Base-by-base conservation (phyloP, 2,113 vertebrate species). In the Nansenia antarctica region DNA sequence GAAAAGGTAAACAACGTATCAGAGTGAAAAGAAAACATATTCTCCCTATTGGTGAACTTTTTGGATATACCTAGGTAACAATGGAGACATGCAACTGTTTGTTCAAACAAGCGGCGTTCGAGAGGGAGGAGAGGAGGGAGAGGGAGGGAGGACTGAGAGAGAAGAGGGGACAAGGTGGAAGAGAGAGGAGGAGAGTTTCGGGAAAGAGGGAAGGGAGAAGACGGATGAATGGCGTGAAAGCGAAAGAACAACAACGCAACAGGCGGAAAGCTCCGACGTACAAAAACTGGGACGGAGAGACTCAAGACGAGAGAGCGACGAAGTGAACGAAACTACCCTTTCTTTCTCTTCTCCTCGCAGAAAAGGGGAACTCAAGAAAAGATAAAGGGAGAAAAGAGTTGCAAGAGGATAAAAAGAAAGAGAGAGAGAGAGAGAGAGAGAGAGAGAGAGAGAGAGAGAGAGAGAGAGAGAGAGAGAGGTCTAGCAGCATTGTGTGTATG, bases 361-460 rank as follows among this genome's bases (percentile, higher is more conserved):
- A 8, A 39, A 65, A 69, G 27, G 59, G 62, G 37, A 73, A n/a
- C n/a, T n/a, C n/a, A n/a, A n/a, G 62, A 60, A 47, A 59, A 39
- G 62, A 76, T 39, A 72, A 54, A 62, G 30, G 73, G 47, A 82
- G 75, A 79, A 80, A 85, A 69, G 67, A 77, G 63, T 47, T 70
- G 49, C 55, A 35, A 65, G 32, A n/a, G 61, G 63, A 79, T 57
- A 57, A 72, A 67, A 27, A 30, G 24, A 27, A 12, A 27, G 30
- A 7, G 54, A 29, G 26, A 55, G 9, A 9, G 14, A n/a, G n/a
- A n/a, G n/a, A n/a, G n/a, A n/a, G n/a, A n/a, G n/a, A n/a, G n/a
- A 39, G 37, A 39, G 9, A 2, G 7, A 39, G 9, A 39, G 9
- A 39, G 15, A 39, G 37, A 45, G 12, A 18, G 3, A 8, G 12